Conservation (phyloP, 2,888 invertebrate species). For the Apocheima hispidaria region DNA sequence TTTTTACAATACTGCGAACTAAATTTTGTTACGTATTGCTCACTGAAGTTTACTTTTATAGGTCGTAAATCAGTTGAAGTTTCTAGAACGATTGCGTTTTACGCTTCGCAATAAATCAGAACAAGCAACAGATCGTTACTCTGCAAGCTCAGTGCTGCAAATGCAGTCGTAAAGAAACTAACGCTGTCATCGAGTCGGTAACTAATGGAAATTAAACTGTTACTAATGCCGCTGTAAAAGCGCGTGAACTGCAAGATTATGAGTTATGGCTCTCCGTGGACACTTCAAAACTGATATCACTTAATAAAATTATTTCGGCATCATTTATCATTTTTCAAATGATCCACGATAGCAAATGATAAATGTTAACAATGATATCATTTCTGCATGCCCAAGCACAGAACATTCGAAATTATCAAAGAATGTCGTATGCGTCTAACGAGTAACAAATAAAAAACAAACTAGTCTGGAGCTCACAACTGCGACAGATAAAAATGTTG, state of each 20-base stretch:
- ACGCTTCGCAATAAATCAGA: constrained; percentile 36
- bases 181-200: constrained; percentile 34
- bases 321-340: constrained; percentile 53
- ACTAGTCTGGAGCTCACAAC: constrained; percentile 66
- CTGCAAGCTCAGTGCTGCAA: constrained; percentile 23
- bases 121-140: constrained; percentile 32
- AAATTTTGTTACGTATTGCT: background rate
- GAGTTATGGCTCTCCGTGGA: constrained; percentile 70
- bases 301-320: background rate
- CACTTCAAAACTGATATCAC: constrained; percentile 54
- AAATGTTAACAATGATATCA: constrained; percentile 71
- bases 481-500: constrained; percentile 61
- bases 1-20: no score
- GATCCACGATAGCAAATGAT: constrained; percentile 62
- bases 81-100: constrained; percentile 18
- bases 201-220: constrained; percentile 63
- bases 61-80: constrained; percentile 19
- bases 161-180: constrained; percentile 20
- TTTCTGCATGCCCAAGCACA: constrained; percentile 86
- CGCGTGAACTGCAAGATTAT: constrained; percentile 74
- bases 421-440: constrained; percentile 75
- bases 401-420: constrained; percentile 66
- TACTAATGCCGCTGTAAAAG: constrained; percentile 79
- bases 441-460: constrained; percentile 59
- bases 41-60: background rate